Percentiles rank a stretch among this genome's conserved stretches.
These are phyloP conservation scores for Ochropleura leucogaster DNA, from an alignment of 2,888 invertebrate species.

Conservation along the genomic window DNA sequence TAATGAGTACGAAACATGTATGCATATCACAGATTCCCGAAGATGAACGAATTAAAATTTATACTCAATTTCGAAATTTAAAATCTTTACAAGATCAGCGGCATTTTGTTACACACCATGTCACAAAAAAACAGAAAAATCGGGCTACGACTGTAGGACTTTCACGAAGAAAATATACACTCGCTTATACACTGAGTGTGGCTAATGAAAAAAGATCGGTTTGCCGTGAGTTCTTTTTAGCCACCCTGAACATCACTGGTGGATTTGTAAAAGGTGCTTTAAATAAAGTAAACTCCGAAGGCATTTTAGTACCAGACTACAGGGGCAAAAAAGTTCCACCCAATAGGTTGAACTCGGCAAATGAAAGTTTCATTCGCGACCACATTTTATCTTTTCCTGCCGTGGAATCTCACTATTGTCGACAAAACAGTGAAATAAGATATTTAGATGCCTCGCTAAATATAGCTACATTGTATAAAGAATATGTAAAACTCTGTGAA, in stretches of 20 bases:
- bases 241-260: slow-evolving; percentile 43
- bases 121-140: slow-evolving; percentile 6
- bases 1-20: slow-evolving; percentile 58
- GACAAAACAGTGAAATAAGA: slow-evolving; percentile 32
- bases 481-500: slow-evolving; percentile 4
- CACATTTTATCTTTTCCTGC: slow-evolving; percentile 42
- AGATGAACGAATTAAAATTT: slow-evolving; percentile 38
- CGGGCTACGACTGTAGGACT: slow-evolving; percentile 6
- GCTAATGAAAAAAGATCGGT: slow-evolving; percentile 24
- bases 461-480: slow-evolving; percentile 17
- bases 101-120: slow-evolving; percentile 33
- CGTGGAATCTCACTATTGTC: slow-evolving; percentile 52
- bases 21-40: slow-evolving; percentile 54
- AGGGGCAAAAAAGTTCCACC: slow-evolving; percentile 43
- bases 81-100: slow-evolving; percentile 59
- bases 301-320: slow-evolving; percentile 56
- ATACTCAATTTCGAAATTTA: slow-evolving; percentile 16
- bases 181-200: slow-evolving; percentile 21
- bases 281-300: slow-evolving; percentile 48
- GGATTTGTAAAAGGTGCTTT: slow-evolving; percentile 61
- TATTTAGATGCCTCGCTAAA: slow-evolving; percentile 34
- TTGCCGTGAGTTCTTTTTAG: slow-evolving; percentile 34
- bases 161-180: slow-evolving; percentile 25
- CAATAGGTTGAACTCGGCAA: slow-evolving; percentile 41
- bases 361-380: slow-evolving; percentile 32